Evolutionary conservation across 2,113 vertebrate species (phyloP).

Genomic region (Aythya baeri): DNA sequence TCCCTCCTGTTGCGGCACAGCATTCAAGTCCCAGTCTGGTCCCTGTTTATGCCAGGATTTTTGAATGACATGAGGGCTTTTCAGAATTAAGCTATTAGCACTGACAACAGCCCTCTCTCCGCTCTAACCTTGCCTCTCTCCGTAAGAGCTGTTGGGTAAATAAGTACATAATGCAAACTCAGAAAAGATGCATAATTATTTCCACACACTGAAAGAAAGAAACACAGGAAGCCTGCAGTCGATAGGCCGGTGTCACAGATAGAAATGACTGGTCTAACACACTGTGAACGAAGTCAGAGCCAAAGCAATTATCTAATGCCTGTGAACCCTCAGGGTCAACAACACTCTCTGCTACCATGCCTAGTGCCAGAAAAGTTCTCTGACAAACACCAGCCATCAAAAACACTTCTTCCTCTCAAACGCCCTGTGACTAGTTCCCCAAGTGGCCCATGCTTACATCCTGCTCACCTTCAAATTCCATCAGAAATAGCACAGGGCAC

Average conservation of each 20-base stretch:
- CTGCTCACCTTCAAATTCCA: background rate
- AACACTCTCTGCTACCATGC: background rate
- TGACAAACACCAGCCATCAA: constrained; percentile 37
- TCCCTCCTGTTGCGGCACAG: constrained; percentile 10
- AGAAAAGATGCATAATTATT: constrained; percentile 46
- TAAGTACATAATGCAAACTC: background rate
- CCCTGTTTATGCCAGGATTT: background rate
- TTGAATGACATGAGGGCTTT: background rate
- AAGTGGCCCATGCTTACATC: background rate
- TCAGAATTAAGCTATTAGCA: constrained; percentile 39
- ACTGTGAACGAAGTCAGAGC: constrained; percentile 20
- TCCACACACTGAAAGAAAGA: constrained; percentile 12
- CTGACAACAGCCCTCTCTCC: background rate
- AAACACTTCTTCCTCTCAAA: constrained; percentile 16
- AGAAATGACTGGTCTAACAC: constrained; percentile 54
- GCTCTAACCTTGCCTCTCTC: constrained; percentile 15
- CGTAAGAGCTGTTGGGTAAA: background rate
- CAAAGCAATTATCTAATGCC: constrained; percentile 46
- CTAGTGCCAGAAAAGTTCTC: constrained; percentile 22
- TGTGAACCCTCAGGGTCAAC: constrained; percentile 12
- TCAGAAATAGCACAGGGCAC: background rate
- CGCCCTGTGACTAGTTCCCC: background rate
- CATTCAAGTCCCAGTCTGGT: background rate
- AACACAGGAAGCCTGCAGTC: constrained; percentile 43
- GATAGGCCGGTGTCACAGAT: constrained; percentile 43